Conservation (phyloP, 2,113 vertebrate species). For the Gymnogyps californianus region DNA sequence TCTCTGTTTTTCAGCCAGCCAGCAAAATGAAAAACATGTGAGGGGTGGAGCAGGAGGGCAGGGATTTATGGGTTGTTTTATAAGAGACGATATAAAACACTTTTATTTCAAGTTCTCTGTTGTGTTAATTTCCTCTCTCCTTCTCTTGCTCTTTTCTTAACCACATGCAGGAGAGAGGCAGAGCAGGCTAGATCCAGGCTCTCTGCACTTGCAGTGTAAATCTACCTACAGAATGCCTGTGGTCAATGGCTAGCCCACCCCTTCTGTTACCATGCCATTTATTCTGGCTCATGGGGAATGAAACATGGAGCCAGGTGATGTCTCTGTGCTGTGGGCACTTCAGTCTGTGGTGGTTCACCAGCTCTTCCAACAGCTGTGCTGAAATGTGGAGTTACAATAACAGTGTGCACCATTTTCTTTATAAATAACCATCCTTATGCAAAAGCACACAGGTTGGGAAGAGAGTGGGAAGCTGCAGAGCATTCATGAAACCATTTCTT, state of each 20-base stretch:
- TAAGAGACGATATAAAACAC: slow-evolving; percentile 50
- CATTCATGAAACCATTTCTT: background rate
- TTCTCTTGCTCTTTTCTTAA: background rate
- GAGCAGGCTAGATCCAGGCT: background rate
- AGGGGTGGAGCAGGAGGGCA: slow-evolving; percentile 53
- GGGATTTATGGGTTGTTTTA: slow-evolving; percentile 56
- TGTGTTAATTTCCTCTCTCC: slow-evolving; percentile 48
- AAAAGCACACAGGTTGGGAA: background rate
- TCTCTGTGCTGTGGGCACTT: background rate
- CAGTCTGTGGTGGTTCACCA: background rate
- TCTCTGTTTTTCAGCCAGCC: background rate
- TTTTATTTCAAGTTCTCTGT: slow-evolving; percentile 47
- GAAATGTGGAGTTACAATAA: background rate
- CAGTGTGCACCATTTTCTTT: background rate
- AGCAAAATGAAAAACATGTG: slow-evolving; percentile 45
- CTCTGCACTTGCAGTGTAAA: background rate
- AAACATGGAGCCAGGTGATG: background rate
- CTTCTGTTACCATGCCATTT: background rate
- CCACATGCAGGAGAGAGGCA: background rate
- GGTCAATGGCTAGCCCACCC: background rate
- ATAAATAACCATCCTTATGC: background rate
- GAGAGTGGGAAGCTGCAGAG: background rate
- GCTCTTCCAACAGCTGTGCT: background rate
- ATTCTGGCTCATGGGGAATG: background rate
- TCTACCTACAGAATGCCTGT: background rate